Conservation (phyloP, 2,888 invertebrate species). For the Andrena bucephala region DNA sequence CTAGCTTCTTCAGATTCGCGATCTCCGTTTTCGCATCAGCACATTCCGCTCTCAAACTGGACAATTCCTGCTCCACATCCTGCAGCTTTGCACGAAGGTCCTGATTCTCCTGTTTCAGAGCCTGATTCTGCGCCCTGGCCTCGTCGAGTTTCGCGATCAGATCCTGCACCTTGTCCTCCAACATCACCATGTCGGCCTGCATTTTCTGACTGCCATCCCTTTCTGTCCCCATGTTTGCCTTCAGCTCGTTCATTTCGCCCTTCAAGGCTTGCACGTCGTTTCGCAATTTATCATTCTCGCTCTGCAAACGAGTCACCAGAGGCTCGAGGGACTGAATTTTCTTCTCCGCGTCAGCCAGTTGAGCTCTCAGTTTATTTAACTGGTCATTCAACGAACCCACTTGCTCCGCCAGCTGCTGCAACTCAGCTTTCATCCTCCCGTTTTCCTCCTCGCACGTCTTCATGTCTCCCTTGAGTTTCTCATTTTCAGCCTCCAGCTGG, state of each 20-base stretch:
- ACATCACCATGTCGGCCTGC: conserved; percentile 20
- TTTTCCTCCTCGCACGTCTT: conserved; percentile 42
- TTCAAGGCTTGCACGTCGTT: conserved; percentile 54
- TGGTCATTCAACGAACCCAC: conserved; percentile 50
- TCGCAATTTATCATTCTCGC: conserved; percentile 52
- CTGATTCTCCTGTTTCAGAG: conserved; percentile 32
- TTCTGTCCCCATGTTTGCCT: neutral
- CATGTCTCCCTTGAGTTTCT: conserved; percentile 31
- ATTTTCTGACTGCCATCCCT: neutral
- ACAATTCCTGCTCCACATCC: conserved; percentile 2
- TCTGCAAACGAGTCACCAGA: conserved; percentile 43
- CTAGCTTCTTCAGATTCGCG: conserved; percentile 24
- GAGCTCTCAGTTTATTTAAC: conserved; percentile 30
- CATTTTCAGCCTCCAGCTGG: conserved; percentile 48
- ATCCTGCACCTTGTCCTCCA: conserved; percentile 35
- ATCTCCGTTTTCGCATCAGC: conserved; percentile 25
- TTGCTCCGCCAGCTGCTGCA: conserved; percentile 33
- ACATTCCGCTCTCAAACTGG: conserved; percentile 6
- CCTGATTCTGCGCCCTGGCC: conserved; percentile 12
- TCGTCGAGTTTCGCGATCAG: conserved; percentile 13
- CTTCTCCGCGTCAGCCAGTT: conserved; percentile 32
- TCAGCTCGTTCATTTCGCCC: conserved; percentile 43
- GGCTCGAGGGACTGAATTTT: conserved; percentile 54
- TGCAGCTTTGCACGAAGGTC: neutral
- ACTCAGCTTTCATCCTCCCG: conserved; percentile 28